Evolutionary conservation across 2,888 invertebrate species (phyloP).

Genomic region (Acleris sparsana): DNA sequence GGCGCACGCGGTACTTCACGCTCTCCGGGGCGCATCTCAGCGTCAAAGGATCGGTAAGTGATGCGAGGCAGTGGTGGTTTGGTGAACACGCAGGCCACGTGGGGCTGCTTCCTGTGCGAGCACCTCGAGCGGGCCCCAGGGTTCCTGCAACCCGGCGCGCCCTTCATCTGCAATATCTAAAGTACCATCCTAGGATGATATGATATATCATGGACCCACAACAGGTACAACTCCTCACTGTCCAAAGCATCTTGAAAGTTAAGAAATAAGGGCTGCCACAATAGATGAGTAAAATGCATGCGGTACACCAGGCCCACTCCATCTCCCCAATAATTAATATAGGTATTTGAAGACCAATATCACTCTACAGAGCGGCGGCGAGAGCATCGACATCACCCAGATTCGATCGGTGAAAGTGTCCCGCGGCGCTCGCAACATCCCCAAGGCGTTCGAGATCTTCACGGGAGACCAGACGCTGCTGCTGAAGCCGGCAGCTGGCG

Average conservation of each 20-base stretch:
- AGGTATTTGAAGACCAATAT: background rate
- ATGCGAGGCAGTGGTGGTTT: too few species aligned
- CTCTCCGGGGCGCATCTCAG: slow-evolving; percentile 95
- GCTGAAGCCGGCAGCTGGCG: slow-evolving; percentile 96
- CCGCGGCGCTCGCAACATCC: slow-evolving; percentile 94
- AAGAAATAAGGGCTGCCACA: too few species aligned
- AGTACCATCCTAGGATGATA: too few species aligned
- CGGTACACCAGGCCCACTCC: too few species aligned
- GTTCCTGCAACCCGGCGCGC: slow-evolving; percentile 77
- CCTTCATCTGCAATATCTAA: too few species aligned
- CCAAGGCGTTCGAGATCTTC: slow-evolving; percentile 98
- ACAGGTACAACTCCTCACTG: too few species aligned
- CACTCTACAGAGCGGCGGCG: slow-evolving; percentile 88
- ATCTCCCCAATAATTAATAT: background rate
- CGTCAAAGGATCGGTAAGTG: slow-evolving; percentile 91
- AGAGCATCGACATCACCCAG: slow-evolving; percentile 95
- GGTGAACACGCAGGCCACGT: slow-evolving; percentile 62
- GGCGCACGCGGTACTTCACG: slow-evolving; percentile 97
- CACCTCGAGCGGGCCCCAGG: slow-evolving; percentile 95
- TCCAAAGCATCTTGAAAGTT: too few species aligned
- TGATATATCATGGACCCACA: too few species aligned
- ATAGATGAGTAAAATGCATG: too few species aligned
- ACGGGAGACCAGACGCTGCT: slow-evolving; percentile 96
- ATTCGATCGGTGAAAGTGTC: slow-evolving; percentile 97
- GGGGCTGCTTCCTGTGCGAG: slow-evolving; percentile 97